Percentiles rank a stretch among this genome's conserved stretches.
These are phyloP conservation scores for Parotia lawesii DNA, from an alignment of 2,113 vertebrate species.

Conservation along the genomic window DNA sequence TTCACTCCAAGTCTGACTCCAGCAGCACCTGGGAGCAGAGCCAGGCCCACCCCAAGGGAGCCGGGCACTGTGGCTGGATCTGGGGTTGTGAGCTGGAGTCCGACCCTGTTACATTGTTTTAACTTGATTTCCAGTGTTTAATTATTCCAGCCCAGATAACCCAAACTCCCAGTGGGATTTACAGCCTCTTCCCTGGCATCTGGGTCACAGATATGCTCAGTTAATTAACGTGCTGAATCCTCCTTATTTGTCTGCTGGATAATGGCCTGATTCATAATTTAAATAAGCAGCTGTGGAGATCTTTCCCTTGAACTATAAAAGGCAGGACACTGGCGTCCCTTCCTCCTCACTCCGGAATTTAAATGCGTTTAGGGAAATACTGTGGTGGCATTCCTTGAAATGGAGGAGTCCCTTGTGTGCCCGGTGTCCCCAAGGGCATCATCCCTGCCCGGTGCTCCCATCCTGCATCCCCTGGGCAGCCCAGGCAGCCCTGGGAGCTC, in stretches of 20 bases:
- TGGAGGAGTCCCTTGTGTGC: background rate
- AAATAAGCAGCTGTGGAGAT: slow-evolving; percentile 67
- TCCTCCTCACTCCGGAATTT: slow-evolving; percentile 35
- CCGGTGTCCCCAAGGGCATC: rapidly evolving
- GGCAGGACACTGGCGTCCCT: slow-evolving; percentile 32
- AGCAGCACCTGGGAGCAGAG: background rate
- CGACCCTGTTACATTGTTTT: background rate
- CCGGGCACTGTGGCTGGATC: rapidly evolving
- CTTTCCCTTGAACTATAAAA: slow-evolving; percentile 46
- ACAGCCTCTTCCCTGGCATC: slow-evolving; percentile 52
- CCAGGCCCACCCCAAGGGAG: rapidly evolving
- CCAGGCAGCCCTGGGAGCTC: rapidly evolving
- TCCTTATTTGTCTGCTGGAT: slow-evolving; percentile 59
- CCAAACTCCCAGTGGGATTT: slow-evolving; percentile 26
- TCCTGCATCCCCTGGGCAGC: background rate
- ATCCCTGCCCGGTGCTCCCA: rapidly evolving
- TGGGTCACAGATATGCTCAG: slow-evolving; percentile 66
- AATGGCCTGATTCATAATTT: slow-evolving; percentile 66
- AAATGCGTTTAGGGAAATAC: background rate
- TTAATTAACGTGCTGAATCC: slow-evolving; percentile 67
- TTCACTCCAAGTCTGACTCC: background rate
- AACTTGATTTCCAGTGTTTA: slow-evolving; percentile 2
- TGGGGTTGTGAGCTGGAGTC: background rate
- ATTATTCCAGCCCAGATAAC: slow-evolving; percentile 33
- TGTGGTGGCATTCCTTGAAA: background rate